Evolutionary conservation across 2,888 invertebrate genomes (phyloP), one percentile per base, ranked within the genome.

Genomic region (Drosophila pseudotalamancana): DNA sequence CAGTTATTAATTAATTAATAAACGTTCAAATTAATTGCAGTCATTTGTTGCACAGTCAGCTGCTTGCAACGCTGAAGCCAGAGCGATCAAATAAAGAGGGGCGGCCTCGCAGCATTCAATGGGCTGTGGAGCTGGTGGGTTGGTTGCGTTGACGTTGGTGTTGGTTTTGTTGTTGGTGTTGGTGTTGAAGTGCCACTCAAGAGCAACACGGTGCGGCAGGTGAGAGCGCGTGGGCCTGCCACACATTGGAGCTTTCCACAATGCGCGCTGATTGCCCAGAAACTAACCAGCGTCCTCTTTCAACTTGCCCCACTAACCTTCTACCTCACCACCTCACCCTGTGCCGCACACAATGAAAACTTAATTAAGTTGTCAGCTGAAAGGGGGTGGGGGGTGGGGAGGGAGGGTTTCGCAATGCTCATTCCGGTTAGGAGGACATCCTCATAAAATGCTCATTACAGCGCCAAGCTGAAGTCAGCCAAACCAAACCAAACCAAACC

Each of bases 1-100:
- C 46, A 64, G 86, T 77, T 86, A 85, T 85, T 82, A 85, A 85
- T 82, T 82, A 82, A 82, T 85, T 86, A 82, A 61, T 75, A 75
- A 75, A 84, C 76, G 66, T 57, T 76, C 73, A 78, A 78, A 83
- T 87, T 81, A 84, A 84, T 87, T 87, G 87, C 87, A 81, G 62
- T 50, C 68, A 87, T 84, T 84, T 87, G 81, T 69, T 79, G 86
- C 86, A 74, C 77, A 85, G 86, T 65, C 81, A 82, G 85, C 73
- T 59, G 71, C 57, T 53, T 48, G 60, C 27, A 12, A 9, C 27
- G 45, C 32, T 14, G 39, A n/a, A n/a, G 48, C 31, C 59, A 12
- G 32, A 34, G 42, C 70, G 67, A 81, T 81, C 85, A 80, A 81
- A 82, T 53, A 45, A 53, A 55, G 65, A 59, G 69, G 56, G 46